phyloP scores from a whole-genome alignment of 2,113 vertebrate genomes.

The Leptobrachium ailaonicum region DNA sequence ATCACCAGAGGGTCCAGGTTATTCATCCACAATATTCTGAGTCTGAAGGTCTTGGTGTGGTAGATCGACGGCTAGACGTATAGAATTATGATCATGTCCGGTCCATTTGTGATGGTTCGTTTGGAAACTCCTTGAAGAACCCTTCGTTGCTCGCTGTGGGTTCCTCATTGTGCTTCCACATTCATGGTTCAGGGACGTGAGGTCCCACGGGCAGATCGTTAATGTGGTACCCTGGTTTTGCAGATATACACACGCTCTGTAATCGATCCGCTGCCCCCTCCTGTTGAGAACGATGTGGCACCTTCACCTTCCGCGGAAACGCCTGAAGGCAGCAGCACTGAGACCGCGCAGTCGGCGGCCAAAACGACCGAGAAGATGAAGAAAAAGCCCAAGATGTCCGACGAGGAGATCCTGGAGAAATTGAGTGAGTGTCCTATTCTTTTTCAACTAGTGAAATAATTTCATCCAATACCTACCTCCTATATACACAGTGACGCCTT shows the following conservation, averaged over 20 bases:
- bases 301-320: conserved; percentile 83
- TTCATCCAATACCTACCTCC: background rate
- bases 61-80: too few species aligned
- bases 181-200: too few species aligned
- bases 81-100: too few species aligned
- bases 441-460: background rate
- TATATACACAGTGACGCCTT: too few species aligned
- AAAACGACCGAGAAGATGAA: conserved; percentile 82
- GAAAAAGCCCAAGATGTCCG: conserved; percentile 97
- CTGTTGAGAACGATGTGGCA: conserved; percentile 84
- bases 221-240: background rate
- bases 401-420: conserved; percentile 97
- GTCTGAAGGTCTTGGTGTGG: too few species aligned
- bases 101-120: too few species aligned
- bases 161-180: too few species aligned
- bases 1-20: too few species aligned
- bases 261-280: conserved; percentile 83
- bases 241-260: conserved; percentile 96
- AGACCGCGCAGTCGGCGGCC: conserved; percentile 67
- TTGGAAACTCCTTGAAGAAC: too few species aligned
- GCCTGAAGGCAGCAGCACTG: conserved; percentile 63
- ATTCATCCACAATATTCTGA: too few species aligned
- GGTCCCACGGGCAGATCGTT: too few species aligned
- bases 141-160: too few species aligned
- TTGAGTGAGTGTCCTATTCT: conserved; percentile 71